A percentile compares a stretch with the other conserved stretches of the same genome.
These are phyloP conservation scores for Antitype chi DNA, from an alignment of 2,888 invertebrate genomes.

Conservation along the genomic window DNA sequence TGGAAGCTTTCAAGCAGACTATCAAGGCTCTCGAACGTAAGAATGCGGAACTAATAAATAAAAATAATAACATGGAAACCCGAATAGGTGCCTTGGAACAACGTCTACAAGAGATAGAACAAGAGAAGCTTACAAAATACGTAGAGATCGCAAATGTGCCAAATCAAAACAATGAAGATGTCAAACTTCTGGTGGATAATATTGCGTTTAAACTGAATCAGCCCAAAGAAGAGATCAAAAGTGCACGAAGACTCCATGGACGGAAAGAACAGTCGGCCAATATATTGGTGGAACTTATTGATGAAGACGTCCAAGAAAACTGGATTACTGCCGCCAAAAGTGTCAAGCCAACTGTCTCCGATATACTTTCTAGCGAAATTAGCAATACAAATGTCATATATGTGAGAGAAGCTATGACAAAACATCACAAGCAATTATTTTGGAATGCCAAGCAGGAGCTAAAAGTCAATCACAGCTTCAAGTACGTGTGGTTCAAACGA, in stretches of 20 bases:
- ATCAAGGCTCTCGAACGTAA: constrained; percentile 1
- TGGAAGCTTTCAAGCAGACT: constrained; percentile 5
- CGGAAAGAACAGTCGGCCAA: too few species aligned
- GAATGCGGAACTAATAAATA: constrained; percentile 1
- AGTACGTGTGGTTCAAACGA: constrained; percentile 33
- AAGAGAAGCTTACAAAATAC: constrained; percentile 1
- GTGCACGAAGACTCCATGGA: too few species aligned
- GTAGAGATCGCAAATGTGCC: background rate
- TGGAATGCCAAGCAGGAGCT: constrained; percentile 36
- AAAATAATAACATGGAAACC: background rate
- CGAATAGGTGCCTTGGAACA: constrained; percentile 4
- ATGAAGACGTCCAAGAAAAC: too few species aligned
- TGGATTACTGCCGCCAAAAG: constrained; percentile 19
- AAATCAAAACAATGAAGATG: background rate
- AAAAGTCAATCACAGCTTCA: constrained; percentile 15
- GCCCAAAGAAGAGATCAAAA: too few species aligned
- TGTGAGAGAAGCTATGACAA: constrained; percentile 28
- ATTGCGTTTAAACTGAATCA: too few species aligned
- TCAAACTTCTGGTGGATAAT: too few species aligned
- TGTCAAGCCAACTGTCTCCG: background rate
- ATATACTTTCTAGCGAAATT: background rate
- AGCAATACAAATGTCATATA: background rate
- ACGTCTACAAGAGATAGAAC: constrained; percentile 2
- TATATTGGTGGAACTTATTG: too few species aligned
- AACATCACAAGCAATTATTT: constrained; percentile 23